A percentile compares a stretch with the other conserved stretches of the same genome.
These are phyloP conservation scores for Leucania comma DNA, from an alignment of 2,888 invertebrate genomes.

Conservation along the genomic window DNA sequence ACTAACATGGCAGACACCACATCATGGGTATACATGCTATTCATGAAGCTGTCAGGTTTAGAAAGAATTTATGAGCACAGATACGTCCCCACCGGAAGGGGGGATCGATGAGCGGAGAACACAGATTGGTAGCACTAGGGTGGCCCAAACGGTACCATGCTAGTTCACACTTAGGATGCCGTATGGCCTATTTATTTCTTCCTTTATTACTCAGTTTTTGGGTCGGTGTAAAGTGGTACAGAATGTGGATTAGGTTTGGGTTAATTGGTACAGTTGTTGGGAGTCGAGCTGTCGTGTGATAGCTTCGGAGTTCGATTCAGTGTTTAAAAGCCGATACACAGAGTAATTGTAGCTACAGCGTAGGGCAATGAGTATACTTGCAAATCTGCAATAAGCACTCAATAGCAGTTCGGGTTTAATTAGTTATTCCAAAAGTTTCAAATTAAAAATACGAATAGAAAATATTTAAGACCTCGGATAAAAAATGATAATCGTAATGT, in stretches of 20 bases:
- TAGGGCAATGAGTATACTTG: background rate
- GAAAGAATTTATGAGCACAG: slow-evolving; percentile 89
- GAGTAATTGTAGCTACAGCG: background rate
- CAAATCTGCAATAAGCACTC: background rate
- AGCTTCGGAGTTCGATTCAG: background rate
- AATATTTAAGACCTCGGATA: too few relatives aligned
- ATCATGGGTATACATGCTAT: slow-evolving; percentile 82
- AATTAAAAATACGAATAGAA: too few relatives aligned
- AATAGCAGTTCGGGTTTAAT: background rate
- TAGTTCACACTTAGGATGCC: slow-evolving; percentile 36
- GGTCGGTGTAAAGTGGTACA: slow-evolving; percentile 35
- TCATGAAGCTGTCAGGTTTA: slow-evolving; percentile 84
- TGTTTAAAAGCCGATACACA: background rate
- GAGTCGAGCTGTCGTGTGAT: background rate
- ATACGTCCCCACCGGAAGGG: slow-evolving; percentile 83
- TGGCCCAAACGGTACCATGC: slow-evolving; percentile 30
- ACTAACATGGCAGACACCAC: slow-evolving; percentile 73
- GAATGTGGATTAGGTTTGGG: background rate
- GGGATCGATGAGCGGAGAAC: slow-evolving; percentile 68
- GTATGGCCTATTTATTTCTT: slow-evolving; percentile 35
- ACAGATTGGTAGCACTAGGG: slow-evolving; percentile 68
- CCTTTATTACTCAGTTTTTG: slow-evolving; percentile 34
- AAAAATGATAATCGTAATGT: too few relatives aligned
- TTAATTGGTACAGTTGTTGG: background rate
- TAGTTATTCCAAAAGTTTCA: too few relatives aligned